These are phyloP conservation scores for Conger conger DNA, from an alignment of 2,113 vertebrate species.

Conservation along the genomic window DNA sequence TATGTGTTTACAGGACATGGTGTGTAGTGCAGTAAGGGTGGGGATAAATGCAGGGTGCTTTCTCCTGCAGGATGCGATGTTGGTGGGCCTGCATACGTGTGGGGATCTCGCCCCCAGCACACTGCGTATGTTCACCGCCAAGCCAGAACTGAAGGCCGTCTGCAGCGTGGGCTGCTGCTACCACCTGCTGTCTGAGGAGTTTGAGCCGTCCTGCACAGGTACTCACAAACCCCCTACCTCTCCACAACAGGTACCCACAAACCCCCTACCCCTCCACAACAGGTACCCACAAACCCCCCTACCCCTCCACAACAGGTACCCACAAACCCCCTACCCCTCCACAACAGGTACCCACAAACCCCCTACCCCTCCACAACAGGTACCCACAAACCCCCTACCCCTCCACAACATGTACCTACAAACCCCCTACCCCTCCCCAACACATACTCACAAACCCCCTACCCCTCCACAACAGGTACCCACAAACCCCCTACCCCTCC, in stretches of 20 bases:
- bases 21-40: background rate
- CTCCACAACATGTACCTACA: no score
- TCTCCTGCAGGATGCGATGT: constrained; percentile 77
- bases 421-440: no score
- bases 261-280: no score
- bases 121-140: constrained; percentile 81
- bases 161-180: constrained; percentile 96
- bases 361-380: no score
- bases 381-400: no score
- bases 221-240: background rate
- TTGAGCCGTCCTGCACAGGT: constrained; percentile 67
- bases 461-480: no score
- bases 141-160: constrained; percentile 82
- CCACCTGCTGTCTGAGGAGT: constrained; percentile 92
- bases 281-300: no score
- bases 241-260: no score
- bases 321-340: background rate
- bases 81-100: constrained; percentile 95
- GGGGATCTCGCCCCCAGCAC: constrained; percentile 88
- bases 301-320: background rate
- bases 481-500: no score
- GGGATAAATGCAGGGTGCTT: background rate
- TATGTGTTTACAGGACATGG: no score
- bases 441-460: no score
- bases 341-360: no score